Conservation (phyloP, 2,888 invertebrate species). For the Petrolisthes cinctipes region DNA sequence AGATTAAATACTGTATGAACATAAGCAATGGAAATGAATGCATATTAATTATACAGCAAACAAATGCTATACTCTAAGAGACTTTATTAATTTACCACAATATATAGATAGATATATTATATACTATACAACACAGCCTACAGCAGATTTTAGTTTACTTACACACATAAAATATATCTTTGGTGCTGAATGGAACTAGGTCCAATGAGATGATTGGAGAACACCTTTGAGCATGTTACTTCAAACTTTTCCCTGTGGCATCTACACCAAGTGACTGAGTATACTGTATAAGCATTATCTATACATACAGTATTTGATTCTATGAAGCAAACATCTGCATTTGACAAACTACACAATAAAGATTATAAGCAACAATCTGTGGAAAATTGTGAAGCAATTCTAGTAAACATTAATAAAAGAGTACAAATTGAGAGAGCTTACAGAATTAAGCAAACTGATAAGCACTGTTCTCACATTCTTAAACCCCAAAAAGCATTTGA, state of each 20-base stretch:
- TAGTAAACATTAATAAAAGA: too few relatives aligned
- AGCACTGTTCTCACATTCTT: too few relatives aligned
- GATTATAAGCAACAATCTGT: too few relatives aligned
- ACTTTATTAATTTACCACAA: neutral
- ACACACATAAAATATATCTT: slow-evolving; percentile 19
- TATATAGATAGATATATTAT: neutral
- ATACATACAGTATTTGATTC: too few relatives aligned
- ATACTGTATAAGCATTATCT: too few relatives aligned
- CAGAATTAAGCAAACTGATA: too few relatives aligned
- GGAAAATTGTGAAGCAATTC: too few relatives aligned
- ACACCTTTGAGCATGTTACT: slow-evolving; percentile 28
- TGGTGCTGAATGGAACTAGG: slow-evolving; percentile 20
- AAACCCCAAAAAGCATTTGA: too few relatives aligned
- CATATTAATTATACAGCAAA: neutral
- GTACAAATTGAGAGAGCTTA: too few relatives aligned
- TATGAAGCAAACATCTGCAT: too few relatives aligned
- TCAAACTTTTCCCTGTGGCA: neutral
- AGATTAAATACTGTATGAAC: neutral
- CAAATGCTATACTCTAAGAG: neutral
- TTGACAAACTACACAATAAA: too few relatives aligned
- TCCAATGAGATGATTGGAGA: slow-evolving; percentile 33
- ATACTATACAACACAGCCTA: neutral
- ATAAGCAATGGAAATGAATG: neutral
- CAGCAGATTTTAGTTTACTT: neutral
- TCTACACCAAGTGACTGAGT: neutral